Evolutionary conservation across 2,113 vertebrate species (phyloP), one percentile per base, ranked within the genome.

Genomic region (Archilochus colubris): DNA sequence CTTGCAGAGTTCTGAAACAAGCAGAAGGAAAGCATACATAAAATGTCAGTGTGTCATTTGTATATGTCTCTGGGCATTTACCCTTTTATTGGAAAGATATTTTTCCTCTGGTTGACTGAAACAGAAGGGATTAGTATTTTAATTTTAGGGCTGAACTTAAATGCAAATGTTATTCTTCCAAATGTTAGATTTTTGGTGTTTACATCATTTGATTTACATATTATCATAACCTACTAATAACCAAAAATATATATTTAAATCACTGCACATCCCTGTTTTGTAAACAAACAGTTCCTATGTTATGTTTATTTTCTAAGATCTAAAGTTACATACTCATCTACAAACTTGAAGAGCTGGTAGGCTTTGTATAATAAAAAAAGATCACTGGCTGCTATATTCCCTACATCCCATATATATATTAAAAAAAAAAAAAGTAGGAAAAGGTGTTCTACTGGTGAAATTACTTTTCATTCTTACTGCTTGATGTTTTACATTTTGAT

Each of bases 91-190:
- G 36, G 63, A 82, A 91, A 44, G 50, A 33, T 19, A 19, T 57
- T 84, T 84, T 78, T 61, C 30, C 50, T 91, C 36, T 69, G 18
- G 28, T 70, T 27, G 25, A 67, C 57, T 75, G 72, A 73, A 94
- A 67, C 54, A 88, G 68, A 85, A 91, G 40, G 36, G 91, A 88
- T 61, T n/a, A 27, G 55, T 82, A 73, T 69, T 87, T 82, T 95
- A 73, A 73, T 58, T 86, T 88, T 83, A 64, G 62, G 46, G 82
- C 38, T 87, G 43, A 25, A 76, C n/a, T 76, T 75, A 33, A 10
- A 78, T 82, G 20, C n/a, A 72, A 59, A 38, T 12, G 12, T 51
- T 76, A 11, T 73, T 36, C n/a, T 82, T 91, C 50, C n/a, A 76
- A 54, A 73, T 51, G 3, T 8, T 61, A 78, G 9, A 68, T 89